These are phyloP conservation scores for Ophiodon elongatus DNA, from an alignment of 2,113 vertebrate species.

Conservation along the genomic window DNA sequence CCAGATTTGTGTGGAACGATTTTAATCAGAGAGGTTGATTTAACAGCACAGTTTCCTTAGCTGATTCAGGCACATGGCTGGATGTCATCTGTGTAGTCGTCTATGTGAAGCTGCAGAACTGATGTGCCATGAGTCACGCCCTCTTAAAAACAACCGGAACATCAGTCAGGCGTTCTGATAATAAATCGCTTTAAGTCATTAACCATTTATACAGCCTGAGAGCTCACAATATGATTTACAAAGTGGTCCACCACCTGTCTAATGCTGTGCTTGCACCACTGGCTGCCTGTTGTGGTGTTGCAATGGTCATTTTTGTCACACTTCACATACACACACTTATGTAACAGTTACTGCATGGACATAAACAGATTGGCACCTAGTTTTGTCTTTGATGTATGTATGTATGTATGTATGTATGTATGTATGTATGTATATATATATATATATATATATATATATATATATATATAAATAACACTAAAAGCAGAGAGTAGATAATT, in stretches of 20 bases:
- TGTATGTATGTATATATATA: no score
- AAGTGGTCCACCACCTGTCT: constrained; percentile 20
- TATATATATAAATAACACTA: no score
- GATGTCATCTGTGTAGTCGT: not conserved
- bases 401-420: no score
- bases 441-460: no score
- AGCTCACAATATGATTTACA: not conserved
- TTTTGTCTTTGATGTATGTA: constrained; percentile 29
- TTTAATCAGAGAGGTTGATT: constrained; percentile 30
- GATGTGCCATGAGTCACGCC: constrained; percentile 4
- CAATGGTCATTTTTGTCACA: constrained; percentile 20
- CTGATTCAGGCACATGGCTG: not conserved
- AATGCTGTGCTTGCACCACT: no score
- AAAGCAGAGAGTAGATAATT: constrained; percentile 7
- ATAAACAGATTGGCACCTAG: constrained; percentile 31
- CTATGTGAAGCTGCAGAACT: constrained; percentile 18
- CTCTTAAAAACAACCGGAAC: no score
- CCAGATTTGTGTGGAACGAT: not conserved
- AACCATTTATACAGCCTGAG: not conserved
- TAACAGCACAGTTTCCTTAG: not conserved
- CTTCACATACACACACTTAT: not conserved
- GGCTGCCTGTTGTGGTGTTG: not conserved
- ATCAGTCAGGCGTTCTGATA: not conserved
- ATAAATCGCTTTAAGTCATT: constrained; percentile 2
- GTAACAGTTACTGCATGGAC: not conserved